A percentile compares a stretch with the other conserved stretches of the same genome.
Evolutionary conservation across 2,797 vertebrate species (phyloP).

Genomic region (Tapirus indicus): DNA sequence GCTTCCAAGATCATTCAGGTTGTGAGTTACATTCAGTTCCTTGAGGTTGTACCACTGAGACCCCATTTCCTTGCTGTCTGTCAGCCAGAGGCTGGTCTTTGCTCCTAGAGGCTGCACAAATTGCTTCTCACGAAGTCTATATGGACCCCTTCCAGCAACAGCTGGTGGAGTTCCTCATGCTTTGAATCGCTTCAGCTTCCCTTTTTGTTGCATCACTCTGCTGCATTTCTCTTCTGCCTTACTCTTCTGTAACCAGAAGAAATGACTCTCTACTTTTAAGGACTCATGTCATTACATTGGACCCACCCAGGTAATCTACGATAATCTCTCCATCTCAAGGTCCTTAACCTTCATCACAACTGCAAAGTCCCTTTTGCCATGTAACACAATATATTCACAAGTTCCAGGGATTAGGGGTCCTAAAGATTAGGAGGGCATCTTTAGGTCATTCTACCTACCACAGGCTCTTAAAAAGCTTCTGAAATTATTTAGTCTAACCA

Average conservation of each 20-base stretch:
- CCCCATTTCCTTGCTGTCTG: not conserved
- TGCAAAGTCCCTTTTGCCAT: not conserved
- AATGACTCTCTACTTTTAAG: not conserved
- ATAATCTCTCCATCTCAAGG: not conserved
- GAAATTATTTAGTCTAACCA: not conserved
- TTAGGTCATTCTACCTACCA: not conserved
- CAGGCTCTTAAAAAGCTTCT: not conserved
- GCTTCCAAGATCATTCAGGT: not conserved
- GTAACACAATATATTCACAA: not conserved
- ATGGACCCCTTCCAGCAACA: not conserved
- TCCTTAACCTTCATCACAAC: slow-evolving; percentile 5
- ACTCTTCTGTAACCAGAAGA: not conserved
- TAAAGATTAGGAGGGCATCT: not conserved
- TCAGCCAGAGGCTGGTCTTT: not conserved
- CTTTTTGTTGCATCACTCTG: not conserved
- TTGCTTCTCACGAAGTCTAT: not conserved
- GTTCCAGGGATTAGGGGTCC: not conserved
- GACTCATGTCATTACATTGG: not conserved
- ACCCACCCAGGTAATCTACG: not conserved
- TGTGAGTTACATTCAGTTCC: not conserved
- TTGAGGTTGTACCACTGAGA: not conserved
- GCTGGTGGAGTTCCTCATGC: accelerated
- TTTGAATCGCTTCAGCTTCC: not conserved
- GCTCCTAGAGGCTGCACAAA: not conserved
- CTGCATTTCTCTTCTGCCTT: not conserved